Evolutionary conservation across 2,888 invertebrate species (phyloP).

Genomic region (Octodonta nipae): DNA sequence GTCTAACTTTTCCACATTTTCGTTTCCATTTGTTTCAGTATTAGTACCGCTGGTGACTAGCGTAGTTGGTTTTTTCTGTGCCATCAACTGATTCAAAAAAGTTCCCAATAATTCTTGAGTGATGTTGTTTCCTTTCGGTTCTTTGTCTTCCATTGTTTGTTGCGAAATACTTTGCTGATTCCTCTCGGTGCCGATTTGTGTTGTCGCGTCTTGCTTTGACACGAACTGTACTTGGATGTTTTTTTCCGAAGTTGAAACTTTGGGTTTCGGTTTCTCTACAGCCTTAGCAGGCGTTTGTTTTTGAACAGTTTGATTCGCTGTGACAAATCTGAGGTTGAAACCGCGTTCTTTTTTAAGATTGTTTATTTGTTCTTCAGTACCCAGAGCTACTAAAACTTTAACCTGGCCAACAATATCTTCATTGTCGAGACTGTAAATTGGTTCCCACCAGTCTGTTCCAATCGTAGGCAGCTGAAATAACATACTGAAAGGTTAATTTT

Average conservation of each 20-base stretch:
- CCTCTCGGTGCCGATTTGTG: too few species aligned
- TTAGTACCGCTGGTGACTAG: slow-evolving; percentile 26
- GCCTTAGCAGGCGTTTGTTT: not conserved
- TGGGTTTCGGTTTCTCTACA: not conserved
- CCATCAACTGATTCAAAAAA: slow-evolving; percentile 22
- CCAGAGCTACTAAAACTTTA: slow-evolving; percentile 45
- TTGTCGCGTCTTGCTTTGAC: slow-evolving; percentile 4
- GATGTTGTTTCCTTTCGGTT: slow-evolving; percentile 9
- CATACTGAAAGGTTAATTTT: too few species aligned
- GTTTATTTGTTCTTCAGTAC: slow-evolving; percentile 45
- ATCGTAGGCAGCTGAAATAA: slow-evolving; percentile 50
- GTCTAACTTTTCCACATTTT: slow-evolving; percentile 3
- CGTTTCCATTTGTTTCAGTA: slow-evolving; percentile 18
- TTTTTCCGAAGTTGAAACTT: not conserved
- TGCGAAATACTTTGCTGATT: too few species aligned
- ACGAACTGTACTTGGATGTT: not conserved
- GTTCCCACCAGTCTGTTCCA: slow-evolving; percentile 46
- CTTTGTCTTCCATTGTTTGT: slow-evolving; percentile 10
- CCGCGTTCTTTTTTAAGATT: slow-evolving; percentile 37
- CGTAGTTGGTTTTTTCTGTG: slow-evolving; percentile 16
- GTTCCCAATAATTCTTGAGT: slow-evolving; percentile 17
- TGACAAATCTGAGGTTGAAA: slow-evolving; percentile 16
- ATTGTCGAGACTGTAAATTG: slow-evolving; percentile 36
- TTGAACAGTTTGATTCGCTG: slow-evolving; percentile 2
- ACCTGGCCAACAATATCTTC: slow-evolving; percentile 40